phyloP scores from a whole-genome alignment of 2,797 vertebrate species.

The Propithecus deckenii region DNA sequence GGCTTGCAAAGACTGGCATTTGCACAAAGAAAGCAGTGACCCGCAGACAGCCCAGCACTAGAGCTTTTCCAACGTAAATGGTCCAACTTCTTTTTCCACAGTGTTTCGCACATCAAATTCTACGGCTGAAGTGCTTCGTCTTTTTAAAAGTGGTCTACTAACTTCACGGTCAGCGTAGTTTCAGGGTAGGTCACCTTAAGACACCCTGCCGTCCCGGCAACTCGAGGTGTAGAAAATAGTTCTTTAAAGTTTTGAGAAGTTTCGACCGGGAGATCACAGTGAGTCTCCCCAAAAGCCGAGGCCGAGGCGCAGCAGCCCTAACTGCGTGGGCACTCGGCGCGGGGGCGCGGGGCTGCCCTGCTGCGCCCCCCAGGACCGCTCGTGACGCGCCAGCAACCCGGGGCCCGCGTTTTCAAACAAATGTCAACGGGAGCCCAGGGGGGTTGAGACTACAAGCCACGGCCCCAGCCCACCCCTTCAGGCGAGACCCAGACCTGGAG shows the following conservation, averaged over 20 bases:
- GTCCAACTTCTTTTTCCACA: background rate
- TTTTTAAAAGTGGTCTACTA: background rate
- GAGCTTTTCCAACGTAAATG: background rate
- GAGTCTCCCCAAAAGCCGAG: background rate
- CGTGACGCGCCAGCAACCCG: background rate
- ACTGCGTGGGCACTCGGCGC: background rate
- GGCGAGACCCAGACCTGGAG: background rate
- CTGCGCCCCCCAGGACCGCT: background rate
- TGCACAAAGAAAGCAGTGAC: constrained; percentile 51
- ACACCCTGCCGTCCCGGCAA: background rate
- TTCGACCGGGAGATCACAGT: background rate
- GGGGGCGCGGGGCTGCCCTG: background rate
- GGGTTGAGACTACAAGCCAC: background rate
- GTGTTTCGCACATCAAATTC: background rate
- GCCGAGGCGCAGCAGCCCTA: constrained; percentile 38
- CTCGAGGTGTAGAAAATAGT: background rate
- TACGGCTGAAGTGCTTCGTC: background rate
- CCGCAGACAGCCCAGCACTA: background rate
- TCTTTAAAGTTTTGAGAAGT: background rate
- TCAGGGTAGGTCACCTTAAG: background rate
- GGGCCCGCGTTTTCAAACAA: background rate
- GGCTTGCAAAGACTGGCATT: background rate
- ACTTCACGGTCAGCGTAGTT: background rate
- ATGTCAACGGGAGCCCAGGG: constrained; percentile 5
- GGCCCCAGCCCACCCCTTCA: background rate